Base-by-base conservation (phyloP, 1,140 invertebrate species). In the Scaptomyza graminum region DNA sequence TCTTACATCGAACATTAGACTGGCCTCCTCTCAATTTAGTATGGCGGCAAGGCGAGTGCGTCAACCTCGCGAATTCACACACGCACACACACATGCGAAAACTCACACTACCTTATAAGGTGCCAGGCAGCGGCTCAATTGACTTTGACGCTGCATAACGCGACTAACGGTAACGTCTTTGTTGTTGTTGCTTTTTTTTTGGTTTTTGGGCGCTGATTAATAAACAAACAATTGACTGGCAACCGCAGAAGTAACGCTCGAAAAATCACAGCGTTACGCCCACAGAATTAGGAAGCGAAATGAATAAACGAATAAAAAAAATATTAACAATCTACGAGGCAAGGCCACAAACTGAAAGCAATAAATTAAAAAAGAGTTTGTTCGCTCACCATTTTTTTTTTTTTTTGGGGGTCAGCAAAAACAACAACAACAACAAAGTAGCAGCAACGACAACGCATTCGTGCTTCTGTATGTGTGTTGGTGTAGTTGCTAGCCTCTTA, bases 201-300 rank as follows among this genome's bases (percentile, higher is more conserved):
- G n/a, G n/a, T n/a, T n/a, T 34, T 34, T 7, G 31, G 68, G n/a
- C 54, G 81, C 74, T 79, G 76, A 84, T 84, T 84, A 84, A 85
- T 84, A 85, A 85, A 81, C 49, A 85, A 77, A 77, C 65, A 69
- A 64, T 59, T 62, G 61, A 52, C 25, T 70, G 41, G 72, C 60
- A 66, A 51, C 47, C 59, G 56, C 50, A 41, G 34, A 37, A 12
- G 57, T 69, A 57, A 83, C 71, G 80, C 80, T 76, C 61, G 60
- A 81, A 78, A 76, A 85, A 85, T 85, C 82, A 87, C 78, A 64
- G 78, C 82, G 71, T 73, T 49, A 85, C 82, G 78, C 82, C 82
- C 75, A 72, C 82, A 78, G 71, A 76, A 88, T 82, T 87, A 79
- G 82, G 83, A 88, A 88, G 47, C 67, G 67, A 60, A 65, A 70